phyloP scores from a whole-genome alignment of 2,113 vertebrate species.

The Crotalus viridis region DNA sequence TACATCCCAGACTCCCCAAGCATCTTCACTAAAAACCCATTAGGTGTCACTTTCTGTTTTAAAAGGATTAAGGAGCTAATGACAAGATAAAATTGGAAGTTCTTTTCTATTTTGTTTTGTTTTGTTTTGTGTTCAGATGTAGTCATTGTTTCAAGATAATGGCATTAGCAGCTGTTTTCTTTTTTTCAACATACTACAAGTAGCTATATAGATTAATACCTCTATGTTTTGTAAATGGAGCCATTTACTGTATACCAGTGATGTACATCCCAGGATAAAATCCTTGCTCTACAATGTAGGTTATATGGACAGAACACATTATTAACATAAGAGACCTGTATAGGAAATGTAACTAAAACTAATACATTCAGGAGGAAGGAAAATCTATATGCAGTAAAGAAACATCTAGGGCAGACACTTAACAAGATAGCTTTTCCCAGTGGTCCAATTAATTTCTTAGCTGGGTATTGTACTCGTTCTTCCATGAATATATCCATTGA shows the following conservation, averaged over 20 bases:
- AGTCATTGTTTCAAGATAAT: neutral
- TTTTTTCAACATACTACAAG: neutral
- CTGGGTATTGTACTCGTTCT: neutral
- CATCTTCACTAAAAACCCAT: neutral
- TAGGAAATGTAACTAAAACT: slow-evolving; percentile 26
- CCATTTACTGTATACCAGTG: neutral
- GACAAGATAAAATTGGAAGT: neutral
- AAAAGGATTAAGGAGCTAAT: neutral
- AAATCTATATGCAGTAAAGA: slow-evolving; percentile 19
- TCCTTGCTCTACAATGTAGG: slow-evolving; percentile 17
- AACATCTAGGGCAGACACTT: slow-evolving; percentile 27
- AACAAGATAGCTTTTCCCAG: slow-evolving; percentile 45
- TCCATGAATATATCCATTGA: slow-evolving; percentile 15
- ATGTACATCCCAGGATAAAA: slow-evolving; percentile 2
- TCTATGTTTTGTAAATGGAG: slow-evolving; percentile 5
- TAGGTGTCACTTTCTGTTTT: neutral
- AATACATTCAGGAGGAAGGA: slow-evolving; percentile 25
- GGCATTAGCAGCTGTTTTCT: neutral
- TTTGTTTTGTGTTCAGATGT: neutral
- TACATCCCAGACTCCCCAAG: neutral
- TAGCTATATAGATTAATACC: neutral
- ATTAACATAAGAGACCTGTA: slow-evolving; percentile 20
- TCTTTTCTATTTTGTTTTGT: no score
- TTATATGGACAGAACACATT: slow-evolving; percentile 28
- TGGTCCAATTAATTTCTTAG: slow-evolving; percentile 44